These are phyloP conservation scores for Eupithecia pulchellata DNA, from an alignment of 2,888 invertebrate genomes.

Conservation along the genomic window DNA sequence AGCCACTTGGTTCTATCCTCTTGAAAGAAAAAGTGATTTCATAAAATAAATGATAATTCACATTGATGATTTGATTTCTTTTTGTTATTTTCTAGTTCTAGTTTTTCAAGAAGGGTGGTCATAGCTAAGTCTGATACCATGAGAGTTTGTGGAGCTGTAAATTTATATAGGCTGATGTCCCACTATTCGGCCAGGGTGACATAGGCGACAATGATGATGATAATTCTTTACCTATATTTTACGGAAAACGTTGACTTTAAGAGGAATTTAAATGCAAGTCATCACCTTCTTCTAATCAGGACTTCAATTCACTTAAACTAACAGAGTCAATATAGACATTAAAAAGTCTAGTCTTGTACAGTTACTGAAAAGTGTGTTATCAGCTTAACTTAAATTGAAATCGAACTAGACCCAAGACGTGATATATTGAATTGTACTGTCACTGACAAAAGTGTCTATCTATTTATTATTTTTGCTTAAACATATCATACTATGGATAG, in stretches of 20 bases:
- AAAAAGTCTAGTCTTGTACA: constrained; percentile 37
- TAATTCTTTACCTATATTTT: background rate
- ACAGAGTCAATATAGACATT: background rate
- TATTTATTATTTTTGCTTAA: background rate
- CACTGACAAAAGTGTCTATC: constrained; percentile 37
- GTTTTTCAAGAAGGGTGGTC: too few species aligned
- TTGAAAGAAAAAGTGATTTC: constrained; percentile 31
- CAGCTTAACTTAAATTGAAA: constrained; percentile 38
- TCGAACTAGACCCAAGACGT: constrained; percentile 45
- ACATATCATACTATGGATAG: too few species aligned
- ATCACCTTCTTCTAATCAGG: too few species aligned
- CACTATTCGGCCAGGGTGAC: background rate
- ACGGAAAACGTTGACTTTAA: background rate
- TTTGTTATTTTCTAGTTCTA: too few species aligned
- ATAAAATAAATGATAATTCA: background rate
- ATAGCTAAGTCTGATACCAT: too few species aligned
- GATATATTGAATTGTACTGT: constrained; percentile 46
- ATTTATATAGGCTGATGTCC: too few species aligned
- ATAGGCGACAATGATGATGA: background rate
- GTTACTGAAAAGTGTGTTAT: constrained; percentile 35
- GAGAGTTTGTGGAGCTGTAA: too few species aligned
- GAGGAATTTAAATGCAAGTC: too few species aligned
- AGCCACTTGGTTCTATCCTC: constrained; percentile 9
- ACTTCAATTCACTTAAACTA: background rate
- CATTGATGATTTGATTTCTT: too few species aligned